Evolutionary conservation across 1,140 invertebrate genomes (phyloP).

Genomic region (Euura saliciscinereae): DNA sequence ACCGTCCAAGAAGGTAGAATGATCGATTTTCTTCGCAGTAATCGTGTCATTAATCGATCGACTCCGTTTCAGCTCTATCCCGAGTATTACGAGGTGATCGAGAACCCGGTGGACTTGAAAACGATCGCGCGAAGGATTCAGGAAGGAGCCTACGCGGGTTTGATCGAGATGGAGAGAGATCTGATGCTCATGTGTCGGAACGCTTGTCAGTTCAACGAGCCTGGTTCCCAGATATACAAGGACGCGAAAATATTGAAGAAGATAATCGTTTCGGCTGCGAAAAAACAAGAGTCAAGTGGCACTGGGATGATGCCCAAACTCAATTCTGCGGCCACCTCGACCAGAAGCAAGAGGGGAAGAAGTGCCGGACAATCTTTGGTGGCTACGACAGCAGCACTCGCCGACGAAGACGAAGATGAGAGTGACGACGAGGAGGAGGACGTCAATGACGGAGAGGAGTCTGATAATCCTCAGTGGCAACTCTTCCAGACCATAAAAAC

Average conservation of each 20-base stretch:
- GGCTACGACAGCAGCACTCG: conserved; percentile 57
- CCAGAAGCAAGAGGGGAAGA: conserved; percentile 60
- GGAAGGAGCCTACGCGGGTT: conserved; percentile 74
- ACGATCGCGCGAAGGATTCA: conserved; percentile 93
- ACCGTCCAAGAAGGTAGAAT: conserved; percentile 77
- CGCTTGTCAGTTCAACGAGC: conserved; percentile 95
- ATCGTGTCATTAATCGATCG: too few relatives aligned
- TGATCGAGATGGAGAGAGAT: conserved; percentile 90
- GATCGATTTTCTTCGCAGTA: too few relatives aligned
- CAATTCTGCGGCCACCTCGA: conserved; percentile 50
- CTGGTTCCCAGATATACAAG: conserved; percentile 95
- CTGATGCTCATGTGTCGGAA: conserved; percentile 91
- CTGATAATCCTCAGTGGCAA: conserved; percentile 80
- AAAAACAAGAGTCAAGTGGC: conserved; percentile 51
- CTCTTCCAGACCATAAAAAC: conserved; percentile 79
- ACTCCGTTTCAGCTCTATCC: conserved; percentile 78
- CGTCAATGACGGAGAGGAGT: conserved; percentile 66
- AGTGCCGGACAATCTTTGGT: conserved; percentile 57
- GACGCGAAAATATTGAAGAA: conserved; percentile 91
- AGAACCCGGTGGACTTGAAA: conserved; percentile 94
- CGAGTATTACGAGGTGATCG: conserved; percentile 96
- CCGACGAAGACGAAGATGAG: conserved; percentile 66
- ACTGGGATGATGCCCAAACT: conserved; percentile 39
- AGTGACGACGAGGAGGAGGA: conserved; percentile 70
- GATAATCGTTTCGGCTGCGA: conserved; percentile 62